phyloP scores from a whole-genome alignment of 1,140 invertebrate species.

The Aphelenchoides fujianensis region DNA sequence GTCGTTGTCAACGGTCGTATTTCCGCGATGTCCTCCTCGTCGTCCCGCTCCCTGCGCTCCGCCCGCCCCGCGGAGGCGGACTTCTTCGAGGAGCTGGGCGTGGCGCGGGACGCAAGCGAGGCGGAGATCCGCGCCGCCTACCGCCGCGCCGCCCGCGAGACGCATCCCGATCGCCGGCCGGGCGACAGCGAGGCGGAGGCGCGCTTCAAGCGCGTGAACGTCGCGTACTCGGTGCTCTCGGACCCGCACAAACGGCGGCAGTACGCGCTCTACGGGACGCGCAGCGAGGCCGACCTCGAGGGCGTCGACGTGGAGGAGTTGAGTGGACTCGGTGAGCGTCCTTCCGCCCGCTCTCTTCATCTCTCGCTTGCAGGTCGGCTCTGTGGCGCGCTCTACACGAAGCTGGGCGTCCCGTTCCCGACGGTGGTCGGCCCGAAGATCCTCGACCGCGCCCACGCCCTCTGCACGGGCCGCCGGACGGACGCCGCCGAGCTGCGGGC shows the following conservation, averaged over 20 bases:
- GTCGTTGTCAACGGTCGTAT: too few relatives aligned
- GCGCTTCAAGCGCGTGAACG: conserved; percentile 57
- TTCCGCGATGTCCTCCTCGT: too few relatives aligned
- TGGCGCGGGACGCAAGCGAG: conserved; percentile 72
- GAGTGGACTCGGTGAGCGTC: conserved; percentile 41
- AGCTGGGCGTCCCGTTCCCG: conserved; percentile 61
- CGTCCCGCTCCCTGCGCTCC: too few relatives aligned
- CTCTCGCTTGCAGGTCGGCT: conserved; percentile 46
- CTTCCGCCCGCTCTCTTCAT: neutral
- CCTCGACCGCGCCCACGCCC: conserved; percentile 49
- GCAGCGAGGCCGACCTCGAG: conserved; percentile 55
- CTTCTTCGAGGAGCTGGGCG: conserved; percentile 74
- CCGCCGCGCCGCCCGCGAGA: conserved; percentile 75
- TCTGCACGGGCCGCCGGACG: conserved; percentile 30
- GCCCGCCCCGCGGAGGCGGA: too few relatives aligned
- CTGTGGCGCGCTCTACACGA: conserved; percentile 61
- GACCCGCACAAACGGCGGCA: conserved; percentile 61
- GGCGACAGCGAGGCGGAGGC: conserved; percentile 56
- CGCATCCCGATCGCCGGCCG: conserved; percentile 60
- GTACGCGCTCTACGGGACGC: conserved; percentile 57
- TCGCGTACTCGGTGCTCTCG: conserved; percentile 60
- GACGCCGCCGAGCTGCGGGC: conserved; percentile 28
- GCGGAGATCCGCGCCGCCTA: conserved; percentile 86
- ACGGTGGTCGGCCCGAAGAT: conserved; percentile 59
- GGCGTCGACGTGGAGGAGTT: conserved; percentile 58